Base-by-base conservation (phyloP, 1,140 invertebrate species). In the Drosophila ogumai region DNA sequence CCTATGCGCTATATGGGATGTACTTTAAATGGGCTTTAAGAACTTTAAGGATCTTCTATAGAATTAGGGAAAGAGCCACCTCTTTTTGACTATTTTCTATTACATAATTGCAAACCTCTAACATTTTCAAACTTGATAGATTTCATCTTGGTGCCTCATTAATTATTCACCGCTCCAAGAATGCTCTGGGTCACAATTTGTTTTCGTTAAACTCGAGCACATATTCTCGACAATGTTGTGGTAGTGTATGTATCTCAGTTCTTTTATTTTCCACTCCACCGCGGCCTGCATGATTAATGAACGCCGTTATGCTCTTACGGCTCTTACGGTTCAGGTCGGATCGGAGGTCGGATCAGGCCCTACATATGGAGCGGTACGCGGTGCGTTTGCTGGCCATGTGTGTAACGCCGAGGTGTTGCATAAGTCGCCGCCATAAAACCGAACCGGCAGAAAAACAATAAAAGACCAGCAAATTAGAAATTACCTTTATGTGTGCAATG, bases 401-500 rank as follows among this genome's bases (percentile, higher is more conserved):
- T 82, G 82, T 87, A 84, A 87, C 58, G 40, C 36, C 60, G 38
- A 61, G 46, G 25, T 50, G 71, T 86, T 86, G 72, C 79, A 88
- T 87, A 88, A 87, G 82, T 64, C 78, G 38, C 32, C 22, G 40
- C 66, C 82, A 77, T 82, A 88, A 87, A 87, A 75, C 64, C 56
- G 50, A 64, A 69, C 46, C 52, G 59, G 79, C 67, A 78, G 68
- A 81, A 68, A 90, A 90, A 85, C 86, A 90, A 90, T 90, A 90
- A 90, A 90, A 90, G 85, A 81, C 71, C 77, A 88, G 74, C 81
- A 90, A 90, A 90, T 90, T 90, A 90, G 85, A 90, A 90, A 90
- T 90, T 90, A 90, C 86, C 77, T 88, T 88, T 88, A 81, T 88
- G 76, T 84, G 82, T 84, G 82, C 82, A 78, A 81, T 81, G 61